Percentiles rank a stretch among this genome's conserved stretches.
These are phyloP conservation scores for Nasonia vitripennis DNA, from an alignment of 1,140 invertebrate genomes.

Conservation along the genomic window DNA sequence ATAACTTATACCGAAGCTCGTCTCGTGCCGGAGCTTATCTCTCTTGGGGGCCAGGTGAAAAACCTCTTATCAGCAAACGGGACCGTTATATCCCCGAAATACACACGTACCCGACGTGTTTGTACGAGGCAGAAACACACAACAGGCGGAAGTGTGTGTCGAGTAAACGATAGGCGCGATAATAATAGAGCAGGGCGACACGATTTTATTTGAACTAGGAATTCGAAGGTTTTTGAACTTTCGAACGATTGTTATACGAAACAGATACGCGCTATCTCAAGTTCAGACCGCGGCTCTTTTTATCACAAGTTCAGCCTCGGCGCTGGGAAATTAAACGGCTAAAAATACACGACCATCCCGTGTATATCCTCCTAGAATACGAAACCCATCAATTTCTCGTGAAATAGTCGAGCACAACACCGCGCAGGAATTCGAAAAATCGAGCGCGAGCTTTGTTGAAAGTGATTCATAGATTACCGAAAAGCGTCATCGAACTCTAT, in stretches of 20 bases:
- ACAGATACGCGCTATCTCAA: background rate
- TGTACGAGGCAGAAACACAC: background rate
- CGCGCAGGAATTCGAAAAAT: background rate
- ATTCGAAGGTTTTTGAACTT: slow-evolving; percentile 35
- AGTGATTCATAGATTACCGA: slow-evolving; percentile 25
- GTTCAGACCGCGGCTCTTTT: background rate
- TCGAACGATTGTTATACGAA: background rate
- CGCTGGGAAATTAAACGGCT: background rate
- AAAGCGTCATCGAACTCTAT: slow-evolving; percentile 2
- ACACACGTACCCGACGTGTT: background rate
- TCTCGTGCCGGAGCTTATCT: background rate
- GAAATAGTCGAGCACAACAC: background rate
- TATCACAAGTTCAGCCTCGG: background rate
- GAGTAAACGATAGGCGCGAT: slow-evolving; percentile 1
- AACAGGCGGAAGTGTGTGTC: slow-evolving; percentile 25
- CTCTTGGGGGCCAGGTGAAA: slow-evolving; percentile 38
- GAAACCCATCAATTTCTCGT: background rate
- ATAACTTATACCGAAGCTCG: background rate
- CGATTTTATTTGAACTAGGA: slow-evolving; percentile 16
- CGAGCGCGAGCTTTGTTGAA: background rate
- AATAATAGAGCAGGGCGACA: background rate
- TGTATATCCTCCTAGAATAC: too few relatives aligned
- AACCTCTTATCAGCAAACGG: slow-evolving; percentile 48
- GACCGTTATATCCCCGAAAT: slow-evolving; percentile 25
- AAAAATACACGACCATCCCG: background rate